Evolutionary conservation across 2,113 vertebrate species (phyloP), one percentile per base, ranked within the genome.

Genomic region (Casuarius casuarius): DNA sequence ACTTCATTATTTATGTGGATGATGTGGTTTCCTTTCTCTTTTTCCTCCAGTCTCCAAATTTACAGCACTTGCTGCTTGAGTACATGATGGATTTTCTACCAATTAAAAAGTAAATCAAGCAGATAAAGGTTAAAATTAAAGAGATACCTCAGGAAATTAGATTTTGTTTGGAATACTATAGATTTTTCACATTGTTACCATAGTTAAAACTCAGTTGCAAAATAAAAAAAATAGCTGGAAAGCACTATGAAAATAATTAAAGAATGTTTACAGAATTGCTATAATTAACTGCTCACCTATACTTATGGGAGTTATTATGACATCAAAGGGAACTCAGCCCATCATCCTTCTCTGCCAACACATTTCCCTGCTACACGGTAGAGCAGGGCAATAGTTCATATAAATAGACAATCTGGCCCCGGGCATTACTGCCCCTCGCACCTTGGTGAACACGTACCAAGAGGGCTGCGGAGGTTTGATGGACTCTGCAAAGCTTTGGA

Each of bases 1-100:
- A 20, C 63, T 94, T 85, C 81, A 48, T 71, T 94, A 63, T 88
- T 85, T 77, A 84, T 61, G 62, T 82, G 54, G 49, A 89, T 59
- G 10, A 76, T 42, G 49, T 62, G 22, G 23, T 63, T 89, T 77
- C 16, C 63, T 44, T 89, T 84, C 38, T 86, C 73, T 76, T 79
- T 44, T n/a, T 4, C 12, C 31, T 46, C 26, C 25, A 10, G 6
- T 63, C 58, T 82, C 5, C 2, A 84, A 78, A 84, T 42, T 49
- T 77, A 70, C 29, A 76, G 29, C 65, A 68, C 56, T 90, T 78
- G 14, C 68, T 84, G 33, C 75, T 67, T 65, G 38, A 80, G 74
- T 66, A 71, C 11, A 31, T 15, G 31, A 68, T n/a, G 61, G 20
- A 49, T 61, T 94, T 93, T 46, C 46, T 80, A 63, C 46, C 51